Conservation (phyloP, 1,140 invertebrate species). For the Potamilus streckersoni region DNA sequence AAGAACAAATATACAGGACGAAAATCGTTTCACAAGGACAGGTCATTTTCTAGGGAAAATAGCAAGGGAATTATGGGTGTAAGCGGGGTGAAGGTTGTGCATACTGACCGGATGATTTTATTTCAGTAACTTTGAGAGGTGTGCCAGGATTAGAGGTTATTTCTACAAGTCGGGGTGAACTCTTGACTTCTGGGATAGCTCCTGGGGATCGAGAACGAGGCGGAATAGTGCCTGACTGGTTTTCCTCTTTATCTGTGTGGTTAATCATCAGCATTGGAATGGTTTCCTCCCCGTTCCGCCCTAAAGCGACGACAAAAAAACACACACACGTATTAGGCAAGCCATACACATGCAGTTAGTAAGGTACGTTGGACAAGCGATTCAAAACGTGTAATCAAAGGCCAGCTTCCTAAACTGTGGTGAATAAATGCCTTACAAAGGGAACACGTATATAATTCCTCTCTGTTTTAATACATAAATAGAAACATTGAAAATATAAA, state of each 20-base stretch:
- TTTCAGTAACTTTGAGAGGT: slow-evolving; percentile 57
- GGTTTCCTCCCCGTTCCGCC: slow-evolving; percentile 66
- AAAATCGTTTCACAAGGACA: too few relatives aligned
- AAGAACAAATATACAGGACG: too few relatives aligned
- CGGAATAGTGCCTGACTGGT: slow-evolving; percentile 31
- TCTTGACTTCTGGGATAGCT: slow-evolving; percentile 39
- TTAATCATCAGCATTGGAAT: slow-evolving; percentile 70
- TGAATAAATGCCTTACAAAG: too few relatives aligned
- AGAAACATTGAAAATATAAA: too few relatives aligned
- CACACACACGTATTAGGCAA: slow-evolving; percentile 23
- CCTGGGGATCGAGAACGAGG: slow-evolving; percentile 45
- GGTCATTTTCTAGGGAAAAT: too few relatives aligned
- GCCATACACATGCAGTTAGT: slow-evolving; percentile 26
- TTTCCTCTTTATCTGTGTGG: slow-evolving; percentile 63
- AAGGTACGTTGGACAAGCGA: not conserved
- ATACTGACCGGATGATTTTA: slow-evolving; percentile 57
- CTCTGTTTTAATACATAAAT: too few relatives aligned
- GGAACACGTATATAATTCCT: too few relatives aligned
- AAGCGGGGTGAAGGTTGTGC: slow-evolving; percentile 8
- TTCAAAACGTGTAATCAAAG: too few relatives aligned
- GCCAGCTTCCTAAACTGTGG: too few relatives aligned
- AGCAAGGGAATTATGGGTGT: too few relatives aligned
- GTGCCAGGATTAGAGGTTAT: slow-evolving; percentile 60
- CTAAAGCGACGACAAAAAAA: slow-evolving; percentile 33
- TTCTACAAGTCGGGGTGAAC: slow-evolving; percentile 59